Conservation (phyloP, 2,113 vertebrate species). For the Tachysurus fulvidraco region DNA sequence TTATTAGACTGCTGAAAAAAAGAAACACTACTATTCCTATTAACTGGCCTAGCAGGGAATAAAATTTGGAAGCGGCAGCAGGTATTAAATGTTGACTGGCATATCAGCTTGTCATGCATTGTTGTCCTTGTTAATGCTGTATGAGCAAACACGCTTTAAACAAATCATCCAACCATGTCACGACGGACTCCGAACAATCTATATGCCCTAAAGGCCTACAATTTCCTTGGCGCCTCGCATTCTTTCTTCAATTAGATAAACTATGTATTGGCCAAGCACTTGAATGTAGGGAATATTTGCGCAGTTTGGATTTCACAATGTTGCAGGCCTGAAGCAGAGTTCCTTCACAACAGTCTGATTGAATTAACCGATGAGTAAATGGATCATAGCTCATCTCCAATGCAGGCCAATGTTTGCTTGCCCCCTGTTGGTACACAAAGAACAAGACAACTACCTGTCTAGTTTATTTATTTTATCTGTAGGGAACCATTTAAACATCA, state of each 20-base stretch:
- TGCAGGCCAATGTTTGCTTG: slow-evolving; percentile 50
- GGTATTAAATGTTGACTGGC: neutral
- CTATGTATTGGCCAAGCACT: slow-evolving; percentile 2
- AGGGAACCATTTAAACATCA: neutral
- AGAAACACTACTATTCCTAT: neutral
- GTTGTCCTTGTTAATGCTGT: neutral
- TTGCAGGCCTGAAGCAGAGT: neutral
- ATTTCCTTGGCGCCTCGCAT: slow-evolving; percentile 3
- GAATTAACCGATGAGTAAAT: neutral
- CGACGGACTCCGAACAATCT: neutral
- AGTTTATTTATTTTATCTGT: neutral
- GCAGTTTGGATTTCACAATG: slow-evolving; percentile 15
- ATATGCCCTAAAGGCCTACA: neutral
- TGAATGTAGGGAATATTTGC: neutral
- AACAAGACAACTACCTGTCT: slow-evolving; percentile 11
- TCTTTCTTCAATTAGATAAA: slow-evolving; percentile 18
- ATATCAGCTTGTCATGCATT: neutral
- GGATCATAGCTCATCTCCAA: neutral
- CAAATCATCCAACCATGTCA: slow-evolving; percentile 15
- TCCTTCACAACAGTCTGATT: slow-evolving; percentile 3
- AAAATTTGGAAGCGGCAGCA: neutral
- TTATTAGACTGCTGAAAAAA: neutral
- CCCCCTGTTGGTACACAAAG: slow-evolving; percentile 60
- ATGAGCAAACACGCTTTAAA: slow-evolving; percentile 10
- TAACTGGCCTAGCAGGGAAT: neutral